Base-by-base conservation (phyloP, 2,888 invertebrate genomes). In the Alsophila aescularia region DNA sequence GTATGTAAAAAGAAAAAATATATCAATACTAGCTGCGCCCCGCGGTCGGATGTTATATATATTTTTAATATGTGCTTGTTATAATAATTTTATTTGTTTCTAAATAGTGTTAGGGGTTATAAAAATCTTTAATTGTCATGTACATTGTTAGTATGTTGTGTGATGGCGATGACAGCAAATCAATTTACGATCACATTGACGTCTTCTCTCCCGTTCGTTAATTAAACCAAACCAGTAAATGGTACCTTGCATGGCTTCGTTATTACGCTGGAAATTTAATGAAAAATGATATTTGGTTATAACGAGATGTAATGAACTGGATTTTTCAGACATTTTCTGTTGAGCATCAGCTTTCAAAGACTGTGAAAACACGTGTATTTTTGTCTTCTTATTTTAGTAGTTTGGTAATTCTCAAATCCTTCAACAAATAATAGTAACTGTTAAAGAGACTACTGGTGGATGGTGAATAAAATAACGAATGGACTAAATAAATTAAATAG, bases 171-270 rank as follows among this genome's bases (percentile, higher is more conserved):
- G 69, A 66, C 67, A 67, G 64, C 41, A 57, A 66, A 69, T 69
- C 65, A 62, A 69, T 70, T 58, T 42, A 15, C 41, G 44, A 35
- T 58, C 18, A 62, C 60, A 66, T 66, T 66, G 59, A 66, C 61
- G 60, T 40, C 37, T n/a, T n/a, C 42, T 49, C 42, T 34, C 36
- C 13, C 42, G 55, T 29, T 8, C 29, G 51, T 57, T 64, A 63
- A 64, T 66, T 66, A 61, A 64, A 58, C 51, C 36, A 49, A 8
- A 12, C 29, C 51, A 45, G 29, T 52, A 40, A 52, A 24, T 39
- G 48, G 36, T 47, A 29, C 52, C 44, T 52, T 47, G 36, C 29
- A 37, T 52, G 42, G 18, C 15, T 43, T 31, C 42, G 21, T 36
- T 41, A 53, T 39, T 47, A 43, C 15, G 2, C n/a, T 16, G 31